These are phyloP conservation scores for Ypsolopha sequella DNA, from an alignment of 2,888 invertebrate genomes.

Conservation along the genomic window DNA sequence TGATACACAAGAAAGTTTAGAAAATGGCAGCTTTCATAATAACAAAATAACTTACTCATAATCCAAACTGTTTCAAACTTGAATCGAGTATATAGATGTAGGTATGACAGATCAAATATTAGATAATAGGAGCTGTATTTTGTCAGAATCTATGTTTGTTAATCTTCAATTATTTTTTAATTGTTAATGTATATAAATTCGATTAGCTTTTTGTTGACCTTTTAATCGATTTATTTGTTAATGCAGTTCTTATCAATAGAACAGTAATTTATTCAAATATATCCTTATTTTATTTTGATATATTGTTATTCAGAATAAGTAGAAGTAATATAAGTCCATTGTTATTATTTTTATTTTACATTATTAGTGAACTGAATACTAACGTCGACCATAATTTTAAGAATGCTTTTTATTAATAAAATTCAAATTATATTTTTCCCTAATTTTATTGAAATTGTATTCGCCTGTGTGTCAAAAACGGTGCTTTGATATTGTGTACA, in stretches of 20 bases:
- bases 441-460: constrained; percentile 21
- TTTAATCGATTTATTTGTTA: constrained; percentile 40
- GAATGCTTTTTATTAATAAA: neutral
- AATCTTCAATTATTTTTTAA: neutral
- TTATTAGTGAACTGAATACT: constrained; percentile 43
- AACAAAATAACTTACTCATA: too few species aligned
- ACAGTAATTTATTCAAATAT: constrained; percentile 37
- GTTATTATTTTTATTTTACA: constrained; percentile 31
- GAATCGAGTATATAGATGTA: too few species aligned
- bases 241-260: constrained; percentile 29
- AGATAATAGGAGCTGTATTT: too few species aligned
- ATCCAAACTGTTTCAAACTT: too few species aligned
- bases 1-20: too few species aligned
- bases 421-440: too few species aligned
- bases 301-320: constrained; percentile 34
- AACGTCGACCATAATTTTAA: constrained; percentile 27
- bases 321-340: constrained; percentile 9
- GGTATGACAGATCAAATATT: too few species aligned
- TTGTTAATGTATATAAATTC: constrained; percentile 46
- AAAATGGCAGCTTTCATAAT: too few species aligned
- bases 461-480: constrained; percentile 47
- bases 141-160: too few species aligned
- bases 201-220: constrained; percentile 43
- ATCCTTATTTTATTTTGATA: constrained; percentile 19
- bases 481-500: constrained; percentile 53